Base-by-base conservation (phyloP, 2,797 vertebrate genomes). In the Sebastes oblongus region DNA sequence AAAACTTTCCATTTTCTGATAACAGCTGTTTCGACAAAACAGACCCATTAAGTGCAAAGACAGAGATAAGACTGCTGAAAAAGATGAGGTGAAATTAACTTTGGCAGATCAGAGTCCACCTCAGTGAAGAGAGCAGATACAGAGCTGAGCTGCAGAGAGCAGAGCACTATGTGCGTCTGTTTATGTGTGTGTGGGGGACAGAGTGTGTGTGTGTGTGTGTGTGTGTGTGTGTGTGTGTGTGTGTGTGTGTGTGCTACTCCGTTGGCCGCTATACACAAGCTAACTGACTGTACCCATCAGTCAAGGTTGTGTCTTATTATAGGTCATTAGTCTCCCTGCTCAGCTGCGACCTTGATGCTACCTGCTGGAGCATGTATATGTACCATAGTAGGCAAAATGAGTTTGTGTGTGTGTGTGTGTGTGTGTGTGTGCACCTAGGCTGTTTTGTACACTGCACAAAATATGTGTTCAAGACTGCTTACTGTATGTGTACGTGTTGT, bases 271-370 rank as follows among this genome's bases (percentile, higher is more conserved):
- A 81, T 76, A 84, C 80, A 86, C 83, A 84, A 78, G 80, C 80
- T 88, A 86, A 86, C 86, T 84, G 89, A 89, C 87, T 92, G 91
- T 90, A 81, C 84, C 86, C 86, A 92, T 91, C 92, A 93, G 90
- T 92, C 92, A 92, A 93, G 92, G 91, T 92, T 92, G 86, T 88
- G 91, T 89, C 90, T 91, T 90, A 91, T 94, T 94, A 93, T 87
- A 90, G 91, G 92, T 90, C 91, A 91, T 94, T 92, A 91, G 89
- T 90, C 85, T 91, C 86, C 85, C 84, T 83, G 83, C 91, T 93
- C 89, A 88, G 90, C 85, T 86, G 78, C 69, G 75, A 93, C 93
- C 91, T 94, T 94, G 92, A 75, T 20, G 10, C 79, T 83, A 80
- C 82, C 80, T 90, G 88, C 83, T 66, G 36, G 75, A 83, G 84